phyloP scores from a whole-genome alignment of 2,888 invertebrate genomes.

The Aelia acuminata region DNA sequence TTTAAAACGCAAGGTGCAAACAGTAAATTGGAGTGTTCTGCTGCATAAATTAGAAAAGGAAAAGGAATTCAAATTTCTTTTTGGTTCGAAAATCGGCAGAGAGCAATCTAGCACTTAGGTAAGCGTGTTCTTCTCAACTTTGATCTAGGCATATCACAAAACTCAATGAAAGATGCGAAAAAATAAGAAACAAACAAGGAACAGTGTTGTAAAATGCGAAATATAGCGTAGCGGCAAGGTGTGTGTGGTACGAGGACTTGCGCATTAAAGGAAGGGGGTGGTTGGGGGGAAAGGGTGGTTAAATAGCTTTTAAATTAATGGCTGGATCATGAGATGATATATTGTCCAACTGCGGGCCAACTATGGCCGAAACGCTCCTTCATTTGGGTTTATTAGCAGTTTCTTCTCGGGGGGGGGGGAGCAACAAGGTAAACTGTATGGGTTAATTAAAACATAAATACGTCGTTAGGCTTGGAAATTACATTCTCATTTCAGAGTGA shows the following conservation, averaged over 20 bases:
- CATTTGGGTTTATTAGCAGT: slow-evolving; percentile 40
- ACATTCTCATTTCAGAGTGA: neutral
- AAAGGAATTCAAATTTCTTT: too few species aligned
- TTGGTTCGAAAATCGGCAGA: too few species aligned
- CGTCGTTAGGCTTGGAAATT: neutral
- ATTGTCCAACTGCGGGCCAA: neutral
- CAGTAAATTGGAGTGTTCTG: too few species aligned
- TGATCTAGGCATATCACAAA: too few species aligned
- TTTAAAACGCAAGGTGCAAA: too few species aligned
- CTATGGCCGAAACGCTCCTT: slow-evolving; percentile 34
- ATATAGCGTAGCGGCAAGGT: neutral
- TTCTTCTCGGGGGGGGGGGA: neutral
- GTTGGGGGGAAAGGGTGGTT: too few species aligned
- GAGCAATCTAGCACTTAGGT: too few species aligned
- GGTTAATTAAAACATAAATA: slow-evolving; percentile 26
- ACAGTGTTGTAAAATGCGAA: neutral
- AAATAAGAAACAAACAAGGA: too few species aligned
- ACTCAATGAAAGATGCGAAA: too few species aligned
- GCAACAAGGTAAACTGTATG: neutral
- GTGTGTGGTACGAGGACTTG: neutral
- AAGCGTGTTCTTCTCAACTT: too few species aligned
- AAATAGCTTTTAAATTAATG: slow-evolving; percentile 45
- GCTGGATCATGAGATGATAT: slow-evolving; percentile 7
- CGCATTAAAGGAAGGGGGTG: neutral
- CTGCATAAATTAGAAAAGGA: too few species aligned